These are phyloP conservation scores for Eristalinus sepulchralis DNA, from an alignment of 2,888 invertebrate genomes.

Conservation along the genomic window DNA sequence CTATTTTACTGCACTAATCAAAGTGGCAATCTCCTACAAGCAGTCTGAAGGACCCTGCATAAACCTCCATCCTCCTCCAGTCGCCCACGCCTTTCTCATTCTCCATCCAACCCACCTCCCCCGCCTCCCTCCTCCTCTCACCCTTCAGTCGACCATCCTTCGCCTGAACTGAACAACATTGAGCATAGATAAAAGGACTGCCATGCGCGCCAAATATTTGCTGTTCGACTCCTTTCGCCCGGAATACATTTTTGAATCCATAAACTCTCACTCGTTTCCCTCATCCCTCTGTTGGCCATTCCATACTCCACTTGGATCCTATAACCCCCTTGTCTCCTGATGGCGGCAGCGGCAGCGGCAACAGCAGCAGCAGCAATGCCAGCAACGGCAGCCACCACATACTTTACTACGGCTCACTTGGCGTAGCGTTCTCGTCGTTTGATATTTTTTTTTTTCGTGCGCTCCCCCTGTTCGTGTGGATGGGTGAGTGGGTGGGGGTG, in stretches of 20 bases:
- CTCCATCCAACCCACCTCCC: background rate
- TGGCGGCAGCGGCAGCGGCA: background rate
- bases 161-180: background rate
- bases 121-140: background rate
- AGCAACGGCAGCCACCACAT: constrained; percentile 25
- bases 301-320: too few relatives aligned
- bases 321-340: background rate
- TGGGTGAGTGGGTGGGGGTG: background rate
- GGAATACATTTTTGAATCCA: constrained; percentile 40
- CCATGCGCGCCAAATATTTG: constrained; percentile 60
- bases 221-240: constrained; percentile 42
- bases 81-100: background rate
- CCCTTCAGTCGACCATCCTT: background rate
- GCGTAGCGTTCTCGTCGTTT: background rate
- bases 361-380: background rate
- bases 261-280: constrained; percentile 31
- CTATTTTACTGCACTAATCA: constrained; percentile 46
- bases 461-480: background rate
- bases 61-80: background rate
- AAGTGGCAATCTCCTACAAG: constrained; percentile 36
- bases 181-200: constrained; percentile 50
- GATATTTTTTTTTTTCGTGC: background rate
- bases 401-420: constrained; percentile 50
- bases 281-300: background rate
- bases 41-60: constrained; percentile 12